Evolutionary conservation across 2,888 invertebrate species (phyloP), one percentile per base, ranked within the genome.

Genomic region (Rhagophthalmus giganteus): DNA sequence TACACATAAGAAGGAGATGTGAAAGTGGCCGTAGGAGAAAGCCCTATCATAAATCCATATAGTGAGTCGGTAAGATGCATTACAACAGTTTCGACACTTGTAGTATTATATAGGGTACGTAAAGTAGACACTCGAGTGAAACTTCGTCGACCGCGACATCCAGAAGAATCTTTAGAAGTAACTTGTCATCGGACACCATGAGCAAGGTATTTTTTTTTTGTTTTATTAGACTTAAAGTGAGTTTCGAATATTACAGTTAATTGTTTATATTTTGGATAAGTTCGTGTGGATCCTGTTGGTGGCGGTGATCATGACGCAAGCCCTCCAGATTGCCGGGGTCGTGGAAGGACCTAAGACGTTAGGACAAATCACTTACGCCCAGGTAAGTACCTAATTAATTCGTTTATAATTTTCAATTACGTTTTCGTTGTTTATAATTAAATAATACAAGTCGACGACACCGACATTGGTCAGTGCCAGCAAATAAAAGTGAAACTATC

Each of bases 291-390:
- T 73, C 54, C 57, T 74, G 10, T 47, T 75, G 15, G 62, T 71
- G n/a, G 65, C 70, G 2, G 71, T 70, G 2, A 54, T 75, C 11
- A 71, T 72, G 6, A 68, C 73, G 1, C 73, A 73, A 58, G 68
- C 69, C 2, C 60, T 75, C 12, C 74, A 74, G 58, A 68, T 73
- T 16, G 72, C 69, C 16, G 75, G 74, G n/a, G 58, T 74, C 31
- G 61, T 74, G n/a, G 68, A 69, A 11, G 55, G 68, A 10, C 73
- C 74, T 2, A 72, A 66, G 14, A 61, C 62, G 10, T 57, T 69
- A 26, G 65, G 63, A 26, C 67, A 70, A 48, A 67, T 72, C 37
- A 58, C 63, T 9, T 71, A 69, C 48, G 51, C 60, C 33, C 56
- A 71, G 60, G 70, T 72, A 60, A 40, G 27, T 12, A 40, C 16